Conservation (phyloP, 2,113 vertebrate species). For the Eretmochelys imbricata region DNA sequence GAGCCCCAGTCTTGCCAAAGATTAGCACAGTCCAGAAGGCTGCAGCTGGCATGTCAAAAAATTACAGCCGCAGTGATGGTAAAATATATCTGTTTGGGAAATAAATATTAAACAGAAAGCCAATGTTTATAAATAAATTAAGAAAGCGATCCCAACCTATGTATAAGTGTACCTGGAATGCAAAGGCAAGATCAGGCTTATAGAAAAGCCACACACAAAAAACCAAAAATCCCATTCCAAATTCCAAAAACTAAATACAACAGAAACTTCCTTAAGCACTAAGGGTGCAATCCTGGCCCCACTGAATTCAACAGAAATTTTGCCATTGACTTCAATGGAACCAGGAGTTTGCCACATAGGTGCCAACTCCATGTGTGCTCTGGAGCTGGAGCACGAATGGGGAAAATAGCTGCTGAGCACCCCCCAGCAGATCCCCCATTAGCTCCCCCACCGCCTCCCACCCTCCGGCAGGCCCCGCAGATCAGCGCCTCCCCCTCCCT, state of each 20-base stretch:
- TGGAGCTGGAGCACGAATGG: too few species aligned
- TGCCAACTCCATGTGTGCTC: too few species aligned
- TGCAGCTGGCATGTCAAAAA: slow-evolving; percentile 74
- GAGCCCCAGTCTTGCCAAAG: slow-evolving; percentile 80
- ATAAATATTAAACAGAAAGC: slow-evolving; percentile 76
- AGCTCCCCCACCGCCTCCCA: too few species aligned
- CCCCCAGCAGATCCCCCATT: too few species aligned
- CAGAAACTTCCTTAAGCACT: not conserved
- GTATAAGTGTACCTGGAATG: slow-evolving; percentile 70
- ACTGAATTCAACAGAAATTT: slow-evolving; percentile 15
- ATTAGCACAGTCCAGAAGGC: slow-evolving; percentile 84
- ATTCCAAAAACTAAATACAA: not conserved
- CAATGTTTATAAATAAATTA: slow-evolving; percentile 75
- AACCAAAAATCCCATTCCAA: not conserved
- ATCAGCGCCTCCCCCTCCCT: too few species aligned
- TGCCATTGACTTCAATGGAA: slow-evolving; percentile 7
- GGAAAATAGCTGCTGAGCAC: too few species aligned
- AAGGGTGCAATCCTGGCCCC: not conserved
- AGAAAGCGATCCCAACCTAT: slow-evolving; percentile 64
- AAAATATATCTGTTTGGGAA: slow-evolving; percentile 73
- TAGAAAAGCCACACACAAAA: slow-evolving; percentile 45
- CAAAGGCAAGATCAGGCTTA: slow-evolving; percentile 36
- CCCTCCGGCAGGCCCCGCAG: too few species aligned
- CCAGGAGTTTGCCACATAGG: not conserved
- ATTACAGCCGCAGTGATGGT: slow-evolving; percentile 71